A percentile compares a stretch with the other conserved stretches of the same genome.
These are phyloP conservation scores for Diuraphis noxia DNA, from an alignment of 1,140 invertebrate species.

Conservation along the genomic window DNA sequence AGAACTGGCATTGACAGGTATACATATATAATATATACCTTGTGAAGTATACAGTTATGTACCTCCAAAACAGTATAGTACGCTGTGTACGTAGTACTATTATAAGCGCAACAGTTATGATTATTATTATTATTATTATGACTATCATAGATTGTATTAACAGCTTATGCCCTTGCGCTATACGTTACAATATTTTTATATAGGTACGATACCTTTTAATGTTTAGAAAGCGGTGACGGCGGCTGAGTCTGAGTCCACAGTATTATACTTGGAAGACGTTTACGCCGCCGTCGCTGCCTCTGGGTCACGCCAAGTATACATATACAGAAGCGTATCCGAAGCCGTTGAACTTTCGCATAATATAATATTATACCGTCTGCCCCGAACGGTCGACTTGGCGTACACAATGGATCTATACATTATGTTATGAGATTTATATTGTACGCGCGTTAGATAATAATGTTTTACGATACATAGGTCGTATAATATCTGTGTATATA, in stretches of 20 bases:
- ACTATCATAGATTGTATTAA: neutral
- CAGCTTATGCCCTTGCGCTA: neutral
- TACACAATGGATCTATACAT: neutral
- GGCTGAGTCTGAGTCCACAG: neutral
- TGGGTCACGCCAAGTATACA: neutral
- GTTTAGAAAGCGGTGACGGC: neutral
- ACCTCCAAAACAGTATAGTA: neutral
- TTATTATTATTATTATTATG: neutral
- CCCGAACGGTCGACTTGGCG: neutral
- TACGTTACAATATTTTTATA: neutral
- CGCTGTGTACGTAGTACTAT: neutral
- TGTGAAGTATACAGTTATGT: neutral
- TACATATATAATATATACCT: no score
- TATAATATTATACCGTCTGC: neutral
- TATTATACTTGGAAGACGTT: neutral
- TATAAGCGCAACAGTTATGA: neutral
- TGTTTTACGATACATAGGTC: neutral
- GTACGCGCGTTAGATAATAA: slow-evolving; percentile 27
- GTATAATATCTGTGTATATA: neutral
- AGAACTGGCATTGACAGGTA: neutral
- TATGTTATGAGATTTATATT: neutral
- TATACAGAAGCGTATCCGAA: neutral
- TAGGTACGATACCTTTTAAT: neutral
- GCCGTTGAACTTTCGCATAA: slow-evolving; percentile 32
- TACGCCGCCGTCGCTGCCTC: neutral